Conservation (phyloP, 1,140 invertebrate genomes). For the Drosophila trapezifrons region DNA sequence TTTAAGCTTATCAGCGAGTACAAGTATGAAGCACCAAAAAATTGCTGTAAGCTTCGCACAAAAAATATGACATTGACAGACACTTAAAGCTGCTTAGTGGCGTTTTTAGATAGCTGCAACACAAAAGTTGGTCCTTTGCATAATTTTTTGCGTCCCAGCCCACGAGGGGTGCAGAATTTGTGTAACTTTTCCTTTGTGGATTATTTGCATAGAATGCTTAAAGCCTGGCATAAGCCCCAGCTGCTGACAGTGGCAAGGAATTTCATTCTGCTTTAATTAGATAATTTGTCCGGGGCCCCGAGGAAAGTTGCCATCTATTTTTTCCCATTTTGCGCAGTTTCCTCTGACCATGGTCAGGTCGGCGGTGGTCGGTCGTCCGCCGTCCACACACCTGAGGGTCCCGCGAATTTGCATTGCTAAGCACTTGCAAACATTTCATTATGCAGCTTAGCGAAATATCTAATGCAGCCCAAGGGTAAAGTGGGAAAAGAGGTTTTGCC, state of each 20-base stretch:
- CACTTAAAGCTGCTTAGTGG: slow-evolving; percentile 80
- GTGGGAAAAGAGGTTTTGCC: slow-evolving; percentile 10
- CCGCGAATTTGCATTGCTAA: slow-evolving; percentile 73
- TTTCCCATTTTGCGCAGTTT: slow-evolving; percentile 5
- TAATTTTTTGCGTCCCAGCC: not conserved
- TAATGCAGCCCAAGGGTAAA: slow-evolving; percentile 48
- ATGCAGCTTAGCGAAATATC: slow-evolving; percentile 63
- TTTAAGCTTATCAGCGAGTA: slow-evolving; percentile 68
- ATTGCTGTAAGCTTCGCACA: slow-evolving; percentile 69
- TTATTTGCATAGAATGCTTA: slow-evolving; percentile 64
- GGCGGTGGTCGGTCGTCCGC: not conserved
- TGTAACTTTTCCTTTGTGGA: slow-evolving; percentile 53
- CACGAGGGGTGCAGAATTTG: slow-evolving; percentile 24
- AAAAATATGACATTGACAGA: slow-evolving; percentile 81
- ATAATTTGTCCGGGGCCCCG: slow-evolving; percentile 55
- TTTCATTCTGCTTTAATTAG: slow-evolving; percentile 68
- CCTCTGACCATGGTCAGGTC: not conserved
- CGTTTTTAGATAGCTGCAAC: slow-evolving; percentile 42
- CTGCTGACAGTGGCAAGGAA: slow-evolving; percentile 51
- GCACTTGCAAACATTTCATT: slow-evolving; percentile 80
- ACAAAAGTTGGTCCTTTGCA: slow-evolving; percentile 65
- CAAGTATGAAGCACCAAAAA: slow-evolving; percentile 59
- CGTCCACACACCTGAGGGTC: slow-evolving; percentile 45
- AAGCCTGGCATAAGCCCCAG: slow-evolving; percentile 56
- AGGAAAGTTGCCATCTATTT: slow-evolving; percentile 20